Percentiles rank a stretch among this genome's conserved stretches.
Conservation (phyloP, 2,888 invertebrate species). For the Euphydryas editha region DNA sequence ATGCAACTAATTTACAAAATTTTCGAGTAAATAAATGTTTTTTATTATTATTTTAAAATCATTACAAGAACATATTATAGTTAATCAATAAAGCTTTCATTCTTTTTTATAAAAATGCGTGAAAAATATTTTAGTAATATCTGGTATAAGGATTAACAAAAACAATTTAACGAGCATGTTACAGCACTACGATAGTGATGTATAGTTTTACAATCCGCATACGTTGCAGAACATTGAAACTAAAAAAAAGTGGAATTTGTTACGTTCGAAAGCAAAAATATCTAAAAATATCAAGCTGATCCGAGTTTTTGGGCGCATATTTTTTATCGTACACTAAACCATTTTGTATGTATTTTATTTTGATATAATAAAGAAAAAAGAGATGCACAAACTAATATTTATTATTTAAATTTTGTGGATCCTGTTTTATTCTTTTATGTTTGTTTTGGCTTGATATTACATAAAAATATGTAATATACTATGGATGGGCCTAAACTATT, state of each 20-base stretch:
- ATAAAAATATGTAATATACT: too few species aligned
- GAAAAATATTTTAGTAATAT: not conserved
- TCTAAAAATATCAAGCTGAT: slow-evolving; percentile 15
- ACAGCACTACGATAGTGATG: slow-evolving; percentile 7
- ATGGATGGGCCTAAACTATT: too few species aligned
- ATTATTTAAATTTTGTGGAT: too few species aligned
- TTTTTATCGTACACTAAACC: not conserved
- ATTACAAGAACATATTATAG: too few species aligned
- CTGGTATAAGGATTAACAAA: not conserved
- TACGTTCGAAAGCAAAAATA: not conserved
- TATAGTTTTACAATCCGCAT: slow-evolving; percentile 22
- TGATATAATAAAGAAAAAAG: too few species aligned
- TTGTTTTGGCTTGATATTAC: too few species aligned
- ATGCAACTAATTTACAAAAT: too few species aligned
- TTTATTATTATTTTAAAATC: too few species aligned
- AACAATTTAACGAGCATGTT: slow-evolving; percentile 10
- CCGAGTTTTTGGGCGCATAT: not conserved
- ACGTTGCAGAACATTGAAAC: slow-evolving; percentile 5
- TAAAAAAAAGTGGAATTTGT: slow-evolving; percentile 4
- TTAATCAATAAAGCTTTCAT: too few species aligned
- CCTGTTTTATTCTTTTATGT: too few species aligned
- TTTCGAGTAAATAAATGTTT: too few species aligned
- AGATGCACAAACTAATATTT: too few species aligned
- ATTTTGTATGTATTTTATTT: not conserved
- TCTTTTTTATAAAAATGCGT: not conserved